Evolutionary conservation across 2,113 vertebrate genomes (phyloP), one percentile per base, ranked within the genome.

Genomic region (Eolophus roseicapilla): DNA sequence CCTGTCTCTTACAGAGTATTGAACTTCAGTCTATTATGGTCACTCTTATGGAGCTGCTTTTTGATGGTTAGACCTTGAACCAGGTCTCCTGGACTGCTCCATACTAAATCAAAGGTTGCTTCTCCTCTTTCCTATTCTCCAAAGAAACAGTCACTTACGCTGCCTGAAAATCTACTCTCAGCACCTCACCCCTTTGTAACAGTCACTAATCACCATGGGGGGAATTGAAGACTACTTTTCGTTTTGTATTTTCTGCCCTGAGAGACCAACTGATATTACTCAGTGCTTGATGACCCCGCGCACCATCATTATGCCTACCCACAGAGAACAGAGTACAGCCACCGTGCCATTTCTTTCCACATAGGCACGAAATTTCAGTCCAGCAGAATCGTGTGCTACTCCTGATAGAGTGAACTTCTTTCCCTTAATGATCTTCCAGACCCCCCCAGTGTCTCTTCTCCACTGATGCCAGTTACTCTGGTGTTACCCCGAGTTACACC

Each of bases 281-380:
- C 33, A 27, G 52, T 57, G 76, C 16, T 27, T 35, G 47, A n/a
- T 27, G 67, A 12, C 68, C 78, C 35, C 3, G 1, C 15, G 31
- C 64, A 41, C 64, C 19, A 2, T 2, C 13, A 1, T 0, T 46
- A 53, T 44, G 5, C 53, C 50, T 20, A 1, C 41, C 18, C 77
- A 0, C 0, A 7, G 75, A 24, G 21, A 8, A 43, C 1, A 4
- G 25, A 1, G 0, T 60, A 33, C 20, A 24, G 43, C 12, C 46
- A 14, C 23, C 0, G 2, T 10, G 18, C 8, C 43, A 4, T 18
- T 53, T 27, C n/a, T 77, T 39, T 27, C n/a, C 49, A 47, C 27
- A 2, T 2, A 13, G 0, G 11, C 27, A 15, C 2, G 39, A 20
- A 11, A 43, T 35, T 43, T 11, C 53, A 62, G 44, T 4, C 27